Base-by-base conservation (phyloP, 2,113 vertebrate species). In the Grammomys dolichurus region DNA sequence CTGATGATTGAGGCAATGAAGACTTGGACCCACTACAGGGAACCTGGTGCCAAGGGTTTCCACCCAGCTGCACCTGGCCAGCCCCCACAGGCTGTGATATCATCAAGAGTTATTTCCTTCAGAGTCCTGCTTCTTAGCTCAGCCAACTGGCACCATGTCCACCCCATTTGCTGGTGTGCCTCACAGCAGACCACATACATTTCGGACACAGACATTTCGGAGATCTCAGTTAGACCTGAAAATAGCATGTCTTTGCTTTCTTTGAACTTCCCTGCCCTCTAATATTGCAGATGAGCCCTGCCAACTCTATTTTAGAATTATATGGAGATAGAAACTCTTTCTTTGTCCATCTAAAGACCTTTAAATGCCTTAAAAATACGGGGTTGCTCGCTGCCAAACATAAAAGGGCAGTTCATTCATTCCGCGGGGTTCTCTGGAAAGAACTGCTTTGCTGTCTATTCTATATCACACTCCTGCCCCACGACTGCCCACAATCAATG, bases 61-160 rank as follows among this genome's bases (percentile, higher is more conserved):
- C 85, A 93, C 63, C 76, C 96, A 97, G 89, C 87, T 96, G 78
- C 87, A 94, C 90, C 96, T 97, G 93, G 96, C 95, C 88, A 78
- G 8, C 94, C 60, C 86, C 56, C 43, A 10, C 46, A 40, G 92
- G 63, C 78, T 67, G 33, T 97, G 94, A 94, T 80, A 89, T 89
- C 92, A 98, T 56, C 40, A 95, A 93, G 96, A 96, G 78, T 72
- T 95, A 72, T 90, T 97, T 97, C 96, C 97, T 97, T 96, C 75
- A 85, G 87, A 90, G 58, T 5, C 56, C 90, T 77, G 40, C 96
- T 70, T 76, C 75, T 94, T 78, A 70, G 22, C 22, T 33, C 95
- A 58, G 87, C 60, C 97, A 58, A n/a, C 33, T 65, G 67, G 51
- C 70, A 85, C 69, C 58, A 70, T 2, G 10, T 91, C 95, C 31